Evolutionary conservation across 2,113 vertebrate genomes (phyloP).

Genomic region (Callorhinus ursinus): DNA sequence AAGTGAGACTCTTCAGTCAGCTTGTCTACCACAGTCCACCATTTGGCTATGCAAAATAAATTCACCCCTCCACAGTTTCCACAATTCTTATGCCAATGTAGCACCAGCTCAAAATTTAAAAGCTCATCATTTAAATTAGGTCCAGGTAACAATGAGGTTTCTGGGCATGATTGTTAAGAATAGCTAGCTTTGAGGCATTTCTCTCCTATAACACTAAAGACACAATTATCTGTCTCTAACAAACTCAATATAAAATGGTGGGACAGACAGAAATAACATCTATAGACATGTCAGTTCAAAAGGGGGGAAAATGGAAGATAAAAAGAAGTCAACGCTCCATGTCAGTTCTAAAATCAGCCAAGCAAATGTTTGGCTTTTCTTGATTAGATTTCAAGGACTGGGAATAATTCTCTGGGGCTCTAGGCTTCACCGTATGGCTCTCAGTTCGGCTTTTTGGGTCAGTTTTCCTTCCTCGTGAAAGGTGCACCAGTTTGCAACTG

Average conservation of each 20-base stretch:
- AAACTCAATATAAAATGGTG: neutral
- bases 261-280: neutral
- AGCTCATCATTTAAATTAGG: neutral
- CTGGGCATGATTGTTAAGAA: neutral
- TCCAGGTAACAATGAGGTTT: neutral
- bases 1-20: neutral
- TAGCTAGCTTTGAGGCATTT: neutral
- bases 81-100: neutral
- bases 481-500: neutral
- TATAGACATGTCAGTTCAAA: neutral
- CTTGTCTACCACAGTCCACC: neutral
- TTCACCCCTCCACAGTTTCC: neutral
- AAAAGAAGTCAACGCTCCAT: neutral
- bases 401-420: neutral
- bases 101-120: neutral
- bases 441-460: neutral
- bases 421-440: neutral
- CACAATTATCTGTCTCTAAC: neutral
- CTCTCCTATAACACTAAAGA: neutral
- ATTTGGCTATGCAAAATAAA: neutral
- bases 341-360: neutral
- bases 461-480: neutral
- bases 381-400: neutral
- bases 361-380: neutral
- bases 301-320: neutral